Evolutionary conservation across 2,888 invertebrate species (phyloP).

Genomic region (Drosophila melanosoma): DNA sequence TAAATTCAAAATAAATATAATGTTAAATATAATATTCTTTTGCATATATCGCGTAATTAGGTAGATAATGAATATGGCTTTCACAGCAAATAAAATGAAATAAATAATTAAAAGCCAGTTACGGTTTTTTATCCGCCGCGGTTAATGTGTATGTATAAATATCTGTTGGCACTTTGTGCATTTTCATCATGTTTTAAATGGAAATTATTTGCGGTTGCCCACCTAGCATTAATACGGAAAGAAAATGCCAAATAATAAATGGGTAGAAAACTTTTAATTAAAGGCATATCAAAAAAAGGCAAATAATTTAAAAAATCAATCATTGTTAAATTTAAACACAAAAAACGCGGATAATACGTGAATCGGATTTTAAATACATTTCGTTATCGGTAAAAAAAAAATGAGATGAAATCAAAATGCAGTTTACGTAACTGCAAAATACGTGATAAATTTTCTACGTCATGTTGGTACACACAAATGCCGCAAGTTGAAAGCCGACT

Average conservation of each 20-base stretch:
- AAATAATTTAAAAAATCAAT: conserved; percentile 68
- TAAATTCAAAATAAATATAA: conserved; percentile 3
- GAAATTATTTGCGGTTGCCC: conserved; percentile 74
- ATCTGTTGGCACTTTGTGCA: conserved; percentile 60
- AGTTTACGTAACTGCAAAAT: conserved; percentile 9
- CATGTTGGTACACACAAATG: conserved; percentile 54
- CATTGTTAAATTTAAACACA: conserved; percentile 48
- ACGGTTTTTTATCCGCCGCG: conserved; percentile 47
- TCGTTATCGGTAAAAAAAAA: neutral
- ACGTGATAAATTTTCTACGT: conserved; percentile 30
- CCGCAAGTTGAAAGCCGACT: conserved; percentile 53
- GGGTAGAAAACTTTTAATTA: conserved; percentile 62
- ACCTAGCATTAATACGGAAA: conserved; percentile 59
- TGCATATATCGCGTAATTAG: conserved; percentile 43
- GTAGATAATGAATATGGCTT: conserved; percentile 15
- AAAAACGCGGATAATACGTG: conserved; percentile 45
- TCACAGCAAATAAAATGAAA: conserved; percentile 19
- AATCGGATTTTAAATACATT: conserved; percentile 39
- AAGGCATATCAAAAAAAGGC: conserved; percentile 63
- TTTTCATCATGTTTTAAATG: conserved; percentile 74
- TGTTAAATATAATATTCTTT: conserved; percentile 9
- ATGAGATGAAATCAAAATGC: neutral
- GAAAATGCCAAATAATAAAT: conserved; percentile 36
- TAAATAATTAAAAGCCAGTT: conserved; percentile 25
- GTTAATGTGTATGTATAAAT: conserved; percentile 71